Evolutionary conservation across 2,797 vertebrate genomes (phyloP), one percentile per base, ranked within the genome.

Genomic region (Neomorphus geoffroyi): DNA sequence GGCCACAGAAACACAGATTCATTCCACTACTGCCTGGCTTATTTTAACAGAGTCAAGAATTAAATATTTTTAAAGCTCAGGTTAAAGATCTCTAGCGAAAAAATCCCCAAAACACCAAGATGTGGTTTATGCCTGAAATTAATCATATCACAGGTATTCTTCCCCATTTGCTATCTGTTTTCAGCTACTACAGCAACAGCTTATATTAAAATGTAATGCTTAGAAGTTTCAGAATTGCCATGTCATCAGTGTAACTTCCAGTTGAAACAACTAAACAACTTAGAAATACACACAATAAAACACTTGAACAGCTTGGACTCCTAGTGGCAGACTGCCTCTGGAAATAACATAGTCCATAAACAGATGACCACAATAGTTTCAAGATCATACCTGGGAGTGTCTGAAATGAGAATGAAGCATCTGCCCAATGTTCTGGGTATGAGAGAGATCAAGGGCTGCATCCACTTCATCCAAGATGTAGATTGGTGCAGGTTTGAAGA

Each of bases 381-480:
- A 65, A 53, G 26, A 54, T 73, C 74, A 66, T 96, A 99, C 99
- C 98, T 99, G 99, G 1, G 99, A 99, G 90, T 98, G 99, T 66
- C 94, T 98, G 93, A 99, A 99, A 90, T 99, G 99, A 23, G 98
- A 98, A 26, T 98, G 98, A 89, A 99, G 98, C 99, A 99, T 99
- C 94, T 99, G 99, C 14, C 99, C 99, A 26, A 99, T 99, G 95
- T 99, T 99, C 96, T 99, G 99, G 3, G 99, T 99, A 89, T 99
- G 99, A 3, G 99, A 99, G 45, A 99, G 99, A 97, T 99, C 99
- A 88, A 99, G 98, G 10, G 99, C 99, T 4, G 99, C 99, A 37
- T 99, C 99, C 65, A 99, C 99, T 96, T 99, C 99, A 46, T 99
- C 99, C 66, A 99, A 93, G 97, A 99, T 99, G 94, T 99, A 99